These are phyloP conservation scores for Vannuccia rotundouncinata DNA, from an alignment of 2,888 invertebrate genomes.

Conservation along the genomic window DNA sequence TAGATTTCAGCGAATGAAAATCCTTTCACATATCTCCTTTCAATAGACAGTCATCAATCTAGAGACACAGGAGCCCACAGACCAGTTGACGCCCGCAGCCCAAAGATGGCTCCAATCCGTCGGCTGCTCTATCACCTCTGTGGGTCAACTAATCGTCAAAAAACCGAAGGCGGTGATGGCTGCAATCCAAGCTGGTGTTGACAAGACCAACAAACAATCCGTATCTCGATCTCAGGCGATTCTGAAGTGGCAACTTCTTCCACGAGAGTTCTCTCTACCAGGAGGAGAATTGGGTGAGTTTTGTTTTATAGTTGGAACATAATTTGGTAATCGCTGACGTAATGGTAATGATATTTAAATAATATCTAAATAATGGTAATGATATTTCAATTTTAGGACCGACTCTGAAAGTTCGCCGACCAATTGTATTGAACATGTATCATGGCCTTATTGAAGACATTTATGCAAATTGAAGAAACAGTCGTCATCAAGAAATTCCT, in stretches of 20 bases:
- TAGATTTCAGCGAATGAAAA: no score
- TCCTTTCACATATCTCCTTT: no score
- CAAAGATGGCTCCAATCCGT: neutral
- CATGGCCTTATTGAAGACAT: no score
- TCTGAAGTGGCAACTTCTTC: constrained; percentile 76
- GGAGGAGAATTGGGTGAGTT: constrained; percentile 85
- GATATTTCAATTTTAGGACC: no score
- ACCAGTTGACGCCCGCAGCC: neutral
- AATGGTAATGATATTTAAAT: no score
- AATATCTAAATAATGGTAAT: no score
- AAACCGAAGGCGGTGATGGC: constrained; percentile 60
- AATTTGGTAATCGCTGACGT: no score
- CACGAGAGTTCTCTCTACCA: constrained; percentile 74
- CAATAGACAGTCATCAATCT: neutral
- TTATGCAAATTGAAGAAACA: no score
- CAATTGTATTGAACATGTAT: no score
- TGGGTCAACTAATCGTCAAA: constrained; percentile 51
- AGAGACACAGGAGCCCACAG: neutral
- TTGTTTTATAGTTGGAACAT: no score
- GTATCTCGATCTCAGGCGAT: constrained; percentile 79
- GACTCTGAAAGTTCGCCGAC: no score
- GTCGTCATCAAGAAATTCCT: no score
- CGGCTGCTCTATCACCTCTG: neutral
- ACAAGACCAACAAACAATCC: constrained; percentile 64
- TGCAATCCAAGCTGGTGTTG: constrained; percentile 73